Evolutionary conservation across 2,888 invertebrate genomes (phyloP), one percentile per base, ranked within the genome.

Genomic region (Plagodis dolabraria): DNA sequence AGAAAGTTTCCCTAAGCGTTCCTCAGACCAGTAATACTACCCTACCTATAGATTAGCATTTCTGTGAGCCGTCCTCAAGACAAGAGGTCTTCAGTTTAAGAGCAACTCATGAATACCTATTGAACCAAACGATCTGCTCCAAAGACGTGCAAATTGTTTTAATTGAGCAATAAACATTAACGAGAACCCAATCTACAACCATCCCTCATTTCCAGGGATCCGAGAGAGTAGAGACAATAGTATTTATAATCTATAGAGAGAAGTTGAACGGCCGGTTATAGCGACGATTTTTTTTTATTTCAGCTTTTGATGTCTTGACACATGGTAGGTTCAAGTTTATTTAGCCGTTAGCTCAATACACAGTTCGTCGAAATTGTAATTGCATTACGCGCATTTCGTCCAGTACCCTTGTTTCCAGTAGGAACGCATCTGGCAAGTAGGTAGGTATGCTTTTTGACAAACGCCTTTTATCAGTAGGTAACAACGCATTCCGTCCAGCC

Each of bases 191-290:
- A 49, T 40, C 42, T 40, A 9, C 34, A 48, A 44, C 47, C 44
- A 53, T 46, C 43, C 47, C 48, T 51, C 45, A 42, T 48, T 54
- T 56, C 52, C 33, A 46, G 49, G 63, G 57, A 56, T 57, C 49
- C 51, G 53, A 61, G 51, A 63, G 59, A 22, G 22, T 22, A 22
- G 4, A 22, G 65, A 67, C 65, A 65, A 65, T 62, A 57, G 53
- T 46, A 57, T 2, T 2, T 22, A 22, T 22, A 22, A 22, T 22
- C 22, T 22, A 22, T 22, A 22, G 22, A 22, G 22, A 22, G 22
- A 51, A 48, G 55, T 53, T 59, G 55, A 59, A 57, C 57, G 60
- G 65, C 22, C 4, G n/a, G n/a, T n/a, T n/a, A n/a, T n/a, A n/a
- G n/a, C n/a, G 22, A 22, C 22, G 22, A 38, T 9, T 38, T 2